Evolutionary conservation across 2,888 invertebrate genomes (phyloP).

Genomic region (Rapana venosa): DNA sequence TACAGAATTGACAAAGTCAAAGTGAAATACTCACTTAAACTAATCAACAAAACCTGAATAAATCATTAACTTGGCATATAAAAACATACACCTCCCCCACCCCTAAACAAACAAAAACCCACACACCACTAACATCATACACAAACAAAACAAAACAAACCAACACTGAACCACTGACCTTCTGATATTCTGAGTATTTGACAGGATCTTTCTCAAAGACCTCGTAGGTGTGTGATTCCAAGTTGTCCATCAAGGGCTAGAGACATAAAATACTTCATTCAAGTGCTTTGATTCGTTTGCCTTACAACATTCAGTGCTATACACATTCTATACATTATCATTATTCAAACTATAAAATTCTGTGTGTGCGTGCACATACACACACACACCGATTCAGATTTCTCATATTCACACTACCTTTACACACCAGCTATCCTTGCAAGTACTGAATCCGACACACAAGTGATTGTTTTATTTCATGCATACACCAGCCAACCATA

Average conservation of each 20-base stretch:
- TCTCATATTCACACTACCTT: no score
- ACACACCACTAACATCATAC: background rate
- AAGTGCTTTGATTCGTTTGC: no score
- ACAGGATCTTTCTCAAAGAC: conserved; percentile 98
- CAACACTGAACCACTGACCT: conserved; percentile 57
- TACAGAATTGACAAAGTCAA: no score
- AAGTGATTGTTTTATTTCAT: no score
- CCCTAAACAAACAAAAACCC: background rate
- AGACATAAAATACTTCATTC: background rate
- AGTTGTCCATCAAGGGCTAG: conserved; percentile 96
- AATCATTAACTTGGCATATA: background rate
- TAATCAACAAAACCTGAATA: background rate
- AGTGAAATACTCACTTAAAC: background rate
- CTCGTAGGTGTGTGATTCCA: conserved; percentile 97
- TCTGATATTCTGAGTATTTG: conserved; percentile 86
- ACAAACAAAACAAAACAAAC: background rate
- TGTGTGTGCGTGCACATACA: no score
- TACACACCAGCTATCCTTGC: no score
- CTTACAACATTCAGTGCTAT: no score
- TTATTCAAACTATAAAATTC: no score
- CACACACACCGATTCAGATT: no score
- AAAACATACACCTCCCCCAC: background rate
- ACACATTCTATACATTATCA: no score
- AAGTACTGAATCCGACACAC: no score
- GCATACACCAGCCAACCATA: no score